Evolutionary conservation across 2,797 vertebrate genomes (phyloP).

Genomic region (Gadopsis bispinosus): DNA sequence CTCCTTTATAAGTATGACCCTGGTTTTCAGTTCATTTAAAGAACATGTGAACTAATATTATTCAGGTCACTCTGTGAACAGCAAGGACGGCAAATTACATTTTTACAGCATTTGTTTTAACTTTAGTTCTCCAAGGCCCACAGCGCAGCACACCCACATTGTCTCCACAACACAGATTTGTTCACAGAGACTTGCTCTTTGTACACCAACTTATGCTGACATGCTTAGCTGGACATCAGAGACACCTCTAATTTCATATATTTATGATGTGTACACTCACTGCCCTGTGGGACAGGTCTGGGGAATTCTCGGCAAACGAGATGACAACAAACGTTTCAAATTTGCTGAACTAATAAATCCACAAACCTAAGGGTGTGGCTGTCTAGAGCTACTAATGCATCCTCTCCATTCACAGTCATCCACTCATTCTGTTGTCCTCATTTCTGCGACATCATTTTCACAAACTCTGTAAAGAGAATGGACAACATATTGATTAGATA

Average conservation of each 20-base stretch:
- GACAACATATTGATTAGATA: slow-evolving; percentile 4
- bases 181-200: background rate
- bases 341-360: background rate
- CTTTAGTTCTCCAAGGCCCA: background rate
- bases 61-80: background rate
- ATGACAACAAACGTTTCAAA: background rate
- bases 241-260: background rate
- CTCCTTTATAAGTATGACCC: background rate
- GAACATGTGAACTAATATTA: background rate
- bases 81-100: background rate
- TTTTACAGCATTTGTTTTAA: background rate
- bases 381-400: background rate
- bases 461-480: slow-evolving; percentile 80
- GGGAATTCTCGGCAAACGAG: background rate
- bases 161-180: background rate
- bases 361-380: background rate
- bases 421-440: slow-evolving; percentile 56
- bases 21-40: background rate
- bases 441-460: slow-evolving; percentile 85
- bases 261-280: background rate
- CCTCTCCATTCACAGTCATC: slow-evolving; percentile 12
- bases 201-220: background rate
- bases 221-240: background rate
- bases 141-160: background rate
- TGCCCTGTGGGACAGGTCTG: background rate